A percentile compares a stretch with the other conserved stretches of the same genome.
Conservation (phyloP, 2,113 vertebrate genomes). For the Fregata magnificens region DNA sequence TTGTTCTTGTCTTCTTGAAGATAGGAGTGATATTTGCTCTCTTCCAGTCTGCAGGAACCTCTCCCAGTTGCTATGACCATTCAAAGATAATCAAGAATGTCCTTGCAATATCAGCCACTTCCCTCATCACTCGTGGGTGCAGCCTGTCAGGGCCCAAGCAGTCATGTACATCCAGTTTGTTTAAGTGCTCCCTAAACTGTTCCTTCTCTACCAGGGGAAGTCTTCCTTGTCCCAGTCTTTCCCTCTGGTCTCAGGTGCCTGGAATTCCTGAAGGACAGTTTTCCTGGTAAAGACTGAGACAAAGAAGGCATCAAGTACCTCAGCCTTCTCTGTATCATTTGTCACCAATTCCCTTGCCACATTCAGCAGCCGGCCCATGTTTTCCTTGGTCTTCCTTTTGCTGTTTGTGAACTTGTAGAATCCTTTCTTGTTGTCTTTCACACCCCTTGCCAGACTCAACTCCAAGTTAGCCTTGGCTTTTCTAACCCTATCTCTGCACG, state of each 20-base stretch:
- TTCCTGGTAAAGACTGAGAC: background rate
- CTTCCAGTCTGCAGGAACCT: background rate
- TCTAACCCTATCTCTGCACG: background rate
- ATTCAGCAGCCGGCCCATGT: background rate
- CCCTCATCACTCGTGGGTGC: background rate
- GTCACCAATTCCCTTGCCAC: background rate
- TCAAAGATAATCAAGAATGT: background rate
- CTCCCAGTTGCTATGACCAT: background rate
- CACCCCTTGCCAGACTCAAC: background rate
- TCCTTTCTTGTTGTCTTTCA: background rate
- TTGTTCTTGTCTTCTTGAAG: background rate
- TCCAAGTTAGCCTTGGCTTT: background rate
- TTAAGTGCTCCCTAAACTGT: background rate
- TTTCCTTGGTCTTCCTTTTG: background rate
- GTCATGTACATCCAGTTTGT: background rate
- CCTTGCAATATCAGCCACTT: background rate
- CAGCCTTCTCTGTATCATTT: background rate
- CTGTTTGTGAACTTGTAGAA: background rate
- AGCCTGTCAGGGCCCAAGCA: background rate
- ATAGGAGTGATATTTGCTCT: background rate
- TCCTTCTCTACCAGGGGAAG: background rate
- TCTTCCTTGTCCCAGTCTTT: background rate
- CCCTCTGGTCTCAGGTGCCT: background rate
- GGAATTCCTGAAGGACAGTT: background rate
- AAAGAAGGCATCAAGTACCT: background rate